These are phyloP conservation scores for Gobionotothen gibberifrons DNA, from an alignment of 2,797 vertebrate genomes.

Conservation along the genomic window DNA sequence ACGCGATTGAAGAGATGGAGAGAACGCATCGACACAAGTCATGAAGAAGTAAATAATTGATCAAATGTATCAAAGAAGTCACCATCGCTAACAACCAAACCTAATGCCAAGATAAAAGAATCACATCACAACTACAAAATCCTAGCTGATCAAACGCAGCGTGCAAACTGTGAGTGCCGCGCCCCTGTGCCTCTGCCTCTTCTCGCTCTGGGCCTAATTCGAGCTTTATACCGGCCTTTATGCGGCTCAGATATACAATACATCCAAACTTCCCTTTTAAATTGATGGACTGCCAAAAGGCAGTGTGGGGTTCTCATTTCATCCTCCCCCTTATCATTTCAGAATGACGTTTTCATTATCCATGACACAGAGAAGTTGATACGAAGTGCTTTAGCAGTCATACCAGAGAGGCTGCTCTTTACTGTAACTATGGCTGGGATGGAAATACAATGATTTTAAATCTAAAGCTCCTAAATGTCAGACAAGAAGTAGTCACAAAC, in stretches of 20 bases:
- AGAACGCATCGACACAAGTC: conserved; percentile 71
- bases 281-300: conserved; percentile 66
- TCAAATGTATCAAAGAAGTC: conserved; percentile 78
- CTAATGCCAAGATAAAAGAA: conserved; percentile 79
- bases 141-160: conserved; percentile 73
- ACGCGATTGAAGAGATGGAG: conserved; percentile 42
- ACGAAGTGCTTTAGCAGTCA: conserved; percentile 44
- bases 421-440: conserved; percentile 39
- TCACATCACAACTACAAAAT: conserved; percentile 74
- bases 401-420: conserved; percentile 53
- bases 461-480: conserved; percentile 41
- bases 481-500: conserved; percentile 34
- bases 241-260: conserved; percentile 62
- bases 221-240: conserved; percentile 55
- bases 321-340: conserved; percentile 56
- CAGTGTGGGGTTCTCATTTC: conserved; percentile 53
- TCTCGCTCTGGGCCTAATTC: conserved; percentile 62
- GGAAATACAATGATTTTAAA: conserved; percentile 44
- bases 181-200: conserved; percentile 53
- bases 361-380: conserved; percentile 57
- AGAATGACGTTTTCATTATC: conserved; percentile 63
- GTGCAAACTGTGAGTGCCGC: conserved; percentile 43
- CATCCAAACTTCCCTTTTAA: conserved; percentile 52
- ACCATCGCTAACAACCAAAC: conserved; percentile 78
- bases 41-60: conserved; percentile 78